These are phyloP conservation scores for Rana temporaria DNA, from an alignment of 2,113 vertebrate genomes.

Conservation along the genomic window DNA sequence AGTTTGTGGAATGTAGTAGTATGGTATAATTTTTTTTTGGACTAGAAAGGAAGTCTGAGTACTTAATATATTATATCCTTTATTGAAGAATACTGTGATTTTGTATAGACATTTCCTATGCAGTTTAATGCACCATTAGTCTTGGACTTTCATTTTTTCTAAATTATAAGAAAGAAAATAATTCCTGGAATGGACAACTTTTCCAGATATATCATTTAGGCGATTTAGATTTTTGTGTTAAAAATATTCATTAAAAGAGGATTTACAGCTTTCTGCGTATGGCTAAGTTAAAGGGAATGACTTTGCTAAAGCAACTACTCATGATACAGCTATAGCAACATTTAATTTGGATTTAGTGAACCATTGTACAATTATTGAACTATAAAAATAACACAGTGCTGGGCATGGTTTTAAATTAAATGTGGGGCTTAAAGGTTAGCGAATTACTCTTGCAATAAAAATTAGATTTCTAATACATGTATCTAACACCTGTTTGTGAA, in stretches of 20 bases:
- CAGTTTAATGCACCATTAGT: too few relatives aligned
- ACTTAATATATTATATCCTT: too few relatives aligned
- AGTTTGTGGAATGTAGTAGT: too few relatives aligned
- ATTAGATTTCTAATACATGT: background rate
- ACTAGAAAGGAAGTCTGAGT: too few relatives aligned
- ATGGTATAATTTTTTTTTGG: too few relatives aligned
- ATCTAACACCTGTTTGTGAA: background rate
- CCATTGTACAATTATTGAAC: background rate
- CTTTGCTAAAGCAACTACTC: background rate
- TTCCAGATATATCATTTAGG: too few relatives aligned
- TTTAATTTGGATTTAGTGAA: background rate
- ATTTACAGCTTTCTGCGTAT: slow-evolving; percentile 8
- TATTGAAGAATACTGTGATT: too few relatives aligned
- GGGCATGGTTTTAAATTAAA: background rate
- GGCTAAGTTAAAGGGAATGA: background rate
- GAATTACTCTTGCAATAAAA: background rate
- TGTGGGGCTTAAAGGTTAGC: background rate
- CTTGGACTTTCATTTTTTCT: too few relatives aligned
- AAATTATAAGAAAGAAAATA: too few relatives aligned
- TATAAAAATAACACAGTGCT: background rate
- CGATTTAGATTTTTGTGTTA: too few relatives aligned
- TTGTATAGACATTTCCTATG: too few relatives aligned
- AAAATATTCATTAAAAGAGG: background rate
- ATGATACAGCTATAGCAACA: background rate
- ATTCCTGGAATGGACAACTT: too few relatives aligned